Percentiles rank a stretch among this genome's conserved stretches.
Conservation (phyloP, 2,113 vertebrate species). For the Tursiops truncatus region DNA sequence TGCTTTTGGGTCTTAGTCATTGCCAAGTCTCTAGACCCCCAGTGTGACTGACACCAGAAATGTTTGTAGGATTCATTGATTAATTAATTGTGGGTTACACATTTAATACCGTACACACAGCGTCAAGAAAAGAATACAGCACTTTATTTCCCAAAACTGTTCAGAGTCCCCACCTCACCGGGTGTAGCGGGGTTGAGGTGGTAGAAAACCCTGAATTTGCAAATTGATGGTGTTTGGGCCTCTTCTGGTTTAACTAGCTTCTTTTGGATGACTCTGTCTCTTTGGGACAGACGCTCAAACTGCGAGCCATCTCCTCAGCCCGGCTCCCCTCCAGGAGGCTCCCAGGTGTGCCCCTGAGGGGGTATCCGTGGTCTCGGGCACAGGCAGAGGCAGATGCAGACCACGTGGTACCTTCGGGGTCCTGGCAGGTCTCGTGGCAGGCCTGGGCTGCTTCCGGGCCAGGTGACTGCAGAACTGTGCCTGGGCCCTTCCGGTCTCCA, state of each 20-base stretch:
- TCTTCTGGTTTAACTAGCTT: neutral
- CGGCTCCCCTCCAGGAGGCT: neutral
- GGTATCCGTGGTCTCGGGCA: neutral
- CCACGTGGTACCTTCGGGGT: rapidly evolving
- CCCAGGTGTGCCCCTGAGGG: neutral
- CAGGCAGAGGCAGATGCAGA: neutral
- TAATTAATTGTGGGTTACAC: neutral
- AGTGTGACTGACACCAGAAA: neutral
- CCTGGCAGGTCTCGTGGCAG: neutral
- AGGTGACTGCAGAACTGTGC: neutral
- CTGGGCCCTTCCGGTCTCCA: neutral
- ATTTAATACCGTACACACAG: neutral
- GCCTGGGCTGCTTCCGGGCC: neutral
- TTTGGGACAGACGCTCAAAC: neutral
- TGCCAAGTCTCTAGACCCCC: neutral
- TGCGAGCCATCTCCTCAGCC: neutral
- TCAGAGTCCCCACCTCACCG: neutral
- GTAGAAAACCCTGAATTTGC: neutral
- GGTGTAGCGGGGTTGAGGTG: rapidly evolving
- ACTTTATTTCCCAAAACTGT: slow-evolving; percentile 46
- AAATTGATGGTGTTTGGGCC: no score
- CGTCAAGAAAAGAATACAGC: neutral
- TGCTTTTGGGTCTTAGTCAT: neutral
- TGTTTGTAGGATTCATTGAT: neutral
- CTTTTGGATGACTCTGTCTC: neutral